Evolutionary conservation across 2,888 invertebrate genomes (phyloP), one percentile per base, ranked within the genome.

Genomic region (Machimus rusticus): DNA sequence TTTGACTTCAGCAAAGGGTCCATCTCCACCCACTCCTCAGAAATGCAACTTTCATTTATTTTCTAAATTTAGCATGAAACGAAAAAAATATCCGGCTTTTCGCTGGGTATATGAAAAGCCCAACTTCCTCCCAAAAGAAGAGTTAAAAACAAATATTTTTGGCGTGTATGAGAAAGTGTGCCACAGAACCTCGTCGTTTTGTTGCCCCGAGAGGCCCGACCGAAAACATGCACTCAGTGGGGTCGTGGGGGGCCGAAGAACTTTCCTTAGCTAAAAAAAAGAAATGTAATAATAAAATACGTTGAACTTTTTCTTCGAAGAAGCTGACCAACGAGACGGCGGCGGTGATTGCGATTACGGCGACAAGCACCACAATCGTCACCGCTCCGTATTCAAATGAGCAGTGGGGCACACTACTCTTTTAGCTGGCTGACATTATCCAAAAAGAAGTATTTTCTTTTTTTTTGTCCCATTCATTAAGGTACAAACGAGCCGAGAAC

Each of bases 91-190:
- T 14, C 14, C 51, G n/a, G 51, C 51, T 19, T 51, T 51, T 51
- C 51, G n/a, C 16, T 51, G n/a, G 51, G 51, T 8, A 51, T 6
- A 16, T 51, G n/a, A 51, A 51, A 51, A 66, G 66, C 66, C 12
- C 12, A 28, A 66, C 2, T 12, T 66, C 66, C 66, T 19, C 9
- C 57, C 23, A 19, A 66, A 66, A 19, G 12, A 23, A 23, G 43
- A 46, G 16, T 16, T 46, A 66, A 66, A 57, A 57, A 23, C 2
- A 57, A 19, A 19, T 57, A n/a, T 57, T 23, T 57, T 57, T 23
- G 12, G 28, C 19, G 19, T 66, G 57, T 51, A 28, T 79, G 79
- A 51, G 79, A 79, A 79, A 79, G 79, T 79, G 79, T 79, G 79
- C 79, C 51, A 34, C 5, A 79, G 51, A 79, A 79, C 31, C 66